Evolutionary conservation across 1,140 invertebrate species (phyloP).

Genomic region (Drosophila miranda): DNA sequence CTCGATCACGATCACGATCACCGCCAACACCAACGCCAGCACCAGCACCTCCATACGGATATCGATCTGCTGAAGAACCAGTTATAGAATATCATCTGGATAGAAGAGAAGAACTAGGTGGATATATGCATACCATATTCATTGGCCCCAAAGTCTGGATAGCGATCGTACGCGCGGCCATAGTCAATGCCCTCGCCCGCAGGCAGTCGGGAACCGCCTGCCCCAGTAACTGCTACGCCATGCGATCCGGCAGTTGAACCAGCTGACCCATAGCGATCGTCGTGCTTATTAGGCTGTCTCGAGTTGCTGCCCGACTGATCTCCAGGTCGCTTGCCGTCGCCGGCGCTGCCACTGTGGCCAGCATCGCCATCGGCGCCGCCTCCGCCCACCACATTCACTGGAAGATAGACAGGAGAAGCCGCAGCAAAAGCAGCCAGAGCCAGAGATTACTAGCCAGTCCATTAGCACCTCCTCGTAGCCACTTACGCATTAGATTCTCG

Average conservation of each 20-base stretch:
- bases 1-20: constrained; percentile 61
- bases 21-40: constrained; percentile 41
- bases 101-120: constrained; percentile 34
- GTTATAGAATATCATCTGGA: constrained; percentile 39
- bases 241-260: constrained; percentile 52
- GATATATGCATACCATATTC: constrained; percentile 55
- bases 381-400: constrained; percentile 78
- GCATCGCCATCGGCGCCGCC: constrained; percentile 75
- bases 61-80: constrained; percentile 37
- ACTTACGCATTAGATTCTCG: constrained; percentile 95
- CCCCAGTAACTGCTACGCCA: constrained; percentile 21
- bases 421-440: constrained; percentile 12
- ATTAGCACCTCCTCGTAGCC: constrained; percentile 54
- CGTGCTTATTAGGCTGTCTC: constrained; percentile 83
- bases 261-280: constrained; percentile 82
- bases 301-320: constrained; percentile 82
- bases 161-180: constrained; percentile 67
- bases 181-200: constrained; percentile 69
- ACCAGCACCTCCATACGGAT: constrained; percentile 69
- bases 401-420: constrained; percentile 13
- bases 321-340: constrained; percentile 56
- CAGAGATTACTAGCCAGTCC: constrained; percentile 29
- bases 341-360: constrained; percentile 53
- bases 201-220: constrained; percentile 52
- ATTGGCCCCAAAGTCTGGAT: constrained; percentile 71